Percentiles rank a stretch among this genome's conserved stretches.
These are phyloP conservation scores for Pseudachorutes palmiensis DNA, from an alignment of 1,140 invertebrate species.

Conservation along the genomic window DNA sequence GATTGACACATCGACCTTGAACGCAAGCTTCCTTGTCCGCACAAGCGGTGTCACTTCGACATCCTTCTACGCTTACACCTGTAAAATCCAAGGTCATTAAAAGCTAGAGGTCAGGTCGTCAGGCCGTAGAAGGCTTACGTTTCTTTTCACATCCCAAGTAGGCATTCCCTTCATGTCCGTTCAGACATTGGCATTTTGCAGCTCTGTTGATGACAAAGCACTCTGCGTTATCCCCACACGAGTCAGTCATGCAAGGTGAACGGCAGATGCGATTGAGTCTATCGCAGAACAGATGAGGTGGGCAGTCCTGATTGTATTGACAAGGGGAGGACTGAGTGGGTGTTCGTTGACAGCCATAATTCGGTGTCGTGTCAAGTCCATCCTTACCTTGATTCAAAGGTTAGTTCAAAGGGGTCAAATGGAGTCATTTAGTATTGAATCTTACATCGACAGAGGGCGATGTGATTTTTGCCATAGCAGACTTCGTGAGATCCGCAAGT, in stretches of 20 bases:
- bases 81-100: neutral
- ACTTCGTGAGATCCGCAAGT: constrained; percentile 57
- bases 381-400: too few relatives aligned
- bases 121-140: constrained; percentile 41
- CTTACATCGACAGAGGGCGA: constrained; percentile 60
- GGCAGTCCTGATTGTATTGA: constrained; percentile 82
- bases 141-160: constrained; percentile 44
- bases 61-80: constrained; percentile 23
- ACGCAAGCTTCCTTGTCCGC: constrained; percentile 70
- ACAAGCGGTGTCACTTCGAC: constrained; percentile 55
- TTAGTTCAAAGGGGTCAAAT: too few relatives aligned
- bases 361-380: constrained; percentile 23
- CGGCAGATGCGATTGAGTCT: constrained; percentile 69
- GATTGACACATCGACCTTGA: constrained; percentile 66
- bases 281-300: constrained; percentile 69
- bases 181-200: constrained; percentile 60
- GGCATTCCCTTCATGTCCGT: constrained; percentile 41
- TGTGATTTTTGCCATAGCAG: constrained; percentile 52
- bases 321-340: constrained; percentile 54
- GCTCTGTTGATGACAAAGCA: constrained; percentile 61
- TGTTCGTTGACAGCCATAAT: constrained; percentile 20
- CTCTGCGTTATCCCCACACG: constrained; percentile 37
- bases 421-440: too few relatives aligned
- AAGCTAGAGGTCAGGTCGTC: constrained; percentile 44
- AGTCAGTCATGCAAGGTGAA: constrained; percentile 70